A percentile compares a stretch with the other conserved stretches of the same genome.
Conservation (phyloP, 1,140 invertebrate genomes). For the Brachionus plicatilis region DNA sequence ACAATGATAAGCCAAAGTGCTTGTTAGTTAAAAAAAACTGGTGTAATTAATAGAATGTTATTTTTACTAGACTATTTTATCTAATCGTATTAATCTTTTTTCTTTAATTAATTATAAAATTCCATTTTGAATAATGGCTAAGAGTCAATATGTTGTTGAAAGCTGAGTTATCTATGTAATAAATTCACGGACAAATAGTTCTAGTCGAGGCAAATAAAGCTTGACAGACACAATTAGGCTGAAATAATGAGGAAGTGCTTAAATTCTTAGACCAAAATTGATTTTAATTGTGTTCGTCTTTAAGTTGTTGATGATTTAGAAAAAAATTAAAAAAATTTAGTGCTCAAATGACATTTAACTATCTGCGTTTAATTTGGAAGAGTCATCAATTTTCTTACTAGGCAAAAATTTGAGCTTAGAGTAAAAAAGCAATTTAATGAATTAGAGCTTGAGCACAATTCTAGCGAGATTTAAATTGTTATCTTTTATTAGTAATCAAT, state of each 20-base stretch:
- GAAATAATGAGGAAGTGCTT: background rate
- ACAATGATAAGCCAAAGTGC: background rate
- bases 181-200: constrained; percentile 7
- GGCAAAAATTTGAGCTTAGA: background rate
- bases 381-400: constrained; percentile 30
- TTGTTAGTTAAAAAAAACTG: background rate
- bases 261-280: background rate
- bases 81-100: background rate
- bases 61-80: background rate
- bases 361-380: background rate
- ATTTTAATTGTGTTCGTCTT: constrained; percentile 38
- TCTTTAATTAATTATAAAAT: background rate
- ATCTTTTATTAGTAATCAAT: constrained; percentile 26
- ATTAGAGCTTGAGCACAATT: background rate
- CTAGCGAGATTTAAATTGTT: constrained; percentile 10
- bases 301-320: background rate
- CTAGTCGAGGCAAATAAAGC: background rate
- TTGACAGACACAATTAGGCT: background rate
- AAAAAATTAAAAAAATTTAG: background rate
- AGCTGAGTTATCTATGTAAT: background rate
- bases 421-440: background rate
- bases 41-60: background rate
- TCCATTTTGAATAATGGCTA: background rate
- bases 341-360: background rate
- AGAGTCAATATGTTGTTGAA: background rate